Conservation (phyloP, 35 echinoderm and acorn worm genomes). For the Stichopus chloronotus region DNA sequence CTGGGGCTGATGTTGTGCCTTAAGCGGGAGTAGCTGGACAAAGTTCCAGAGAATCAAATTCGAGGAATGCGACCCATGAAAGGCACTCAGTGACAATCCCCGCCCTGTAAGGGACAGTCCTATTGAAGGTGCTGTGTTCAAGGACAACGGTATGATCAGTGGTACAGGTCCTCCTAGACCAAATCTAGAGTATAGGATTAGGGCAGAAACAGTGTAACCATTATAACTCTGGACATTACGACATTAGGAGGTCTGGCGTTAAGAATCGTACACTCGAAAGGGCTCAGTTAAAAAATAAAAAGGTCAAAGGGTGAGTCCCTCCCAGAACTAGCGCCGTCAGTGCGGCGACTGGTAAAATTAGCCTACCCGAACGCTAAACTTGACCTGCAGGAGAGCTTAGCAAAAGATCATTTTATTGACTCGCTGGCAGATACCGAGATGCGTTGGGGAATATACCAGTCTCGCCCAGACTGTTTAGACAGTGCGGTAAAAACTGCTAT, state of each 20-base stretch:
- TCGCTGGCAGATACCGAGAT: constrained; percentile 16
- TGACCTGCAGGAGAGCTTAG: constrained; percentile 25
- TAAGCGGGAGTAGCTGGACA: too few relatives aligned
- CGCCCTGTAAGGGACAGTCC: background rate
- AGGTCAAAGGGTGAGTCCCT: background rate
- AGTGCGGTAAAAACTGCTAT: background rate
- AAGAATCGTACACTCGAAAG: background rate
- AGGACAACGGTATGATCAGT: background rate
- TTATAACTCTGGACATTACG: background rate
- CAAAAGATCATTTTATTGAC: constrained; percentile 26
- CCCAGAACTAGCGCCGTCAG: constrained; percentile 9
- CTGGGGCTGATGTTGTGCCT: too few relatives aligned
- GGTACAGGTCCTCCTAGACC: background rate
- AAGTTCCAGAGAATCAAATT: too few relatives aligned
- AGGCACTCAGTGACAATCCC: background rate
- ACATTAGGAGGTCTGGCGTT: background rate
- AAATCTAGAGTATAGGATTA: background rate
- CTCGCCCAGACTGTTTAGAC: constrained; percentile 23
- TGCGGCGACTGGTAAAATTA: background rate
- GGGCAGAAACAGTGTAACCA: background rate
- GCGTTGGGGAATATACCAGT: constrained; percentile 39
- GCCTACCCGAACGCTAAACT: constrained; percentile 7
- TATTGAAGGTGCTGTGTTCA: too few relatives aligned
- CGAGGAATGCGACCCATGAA: too few relatives aligned
- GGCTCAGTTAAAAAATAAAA: background rate